Evolutionary conservation across 2,888 invertebrate species (phyloP), one percentile per base, ranked within the genome.

Genomic region (Melanchra persicariae): DNA sequence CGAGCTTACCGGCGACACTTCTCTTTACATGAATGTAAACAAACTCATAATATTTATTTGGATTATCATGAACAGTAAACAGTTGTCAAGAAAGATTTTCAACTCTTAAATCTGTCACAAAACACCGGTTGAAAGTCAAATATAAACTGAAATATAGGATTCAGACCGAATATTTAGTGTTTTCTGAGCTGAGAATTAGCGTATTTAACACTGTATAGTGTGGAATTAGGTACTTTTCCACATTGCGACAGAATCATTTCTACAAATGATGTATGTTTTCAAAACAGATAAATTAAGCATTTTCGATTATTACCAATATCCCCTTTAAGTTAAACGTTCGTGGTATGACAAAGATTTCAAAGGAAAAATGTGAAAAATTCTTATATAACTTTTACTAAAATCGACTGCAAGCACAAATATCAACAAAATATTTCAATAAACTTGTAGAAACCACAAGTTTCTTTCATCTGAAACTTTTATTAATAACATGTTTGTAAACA

Each of bases 41-140:
- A 93, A 87, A 89, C 90, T 83, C 79, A 85, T 78, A 86, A 87
- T 92, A 93, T 93, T 93, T 92, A 91, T 93, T 93, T 93, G 82
- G 84, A 89, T 89, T 91, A 91, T 90, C 86, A 90, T 86, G 82
- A 83, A 88, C 87, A 83, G 88, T 93, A 93, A 93, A 92, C 92
- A 93, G 89, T 86, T 91, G 92, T 91, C 92, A 91, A 86, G 87
- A 82, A 77, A 89, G 87, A 90, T 91, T 91, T 88, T 80, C 81
- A 87, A 87, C 89, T 91, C 89, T 91, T 90, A 87, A 90, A 91
- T 83, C 84, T 87, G 88, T 90, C 87, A 80, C 67, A 75, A 66
- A 73, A 43, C 55, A 63, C 24, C 49, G 4, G 22, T 54, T 61
- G 58, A 51, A 73, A 59, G 76, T 73, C 61, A 65, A 73, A 62